A percentile compares a stretch with the other conserved stretches of the same genome.
These are phyloP conservation scores for Copidosoma floridanum DNA, from an alignment of 1,140 invertebrate genomes.

Conservation along the genomic window DNA sequence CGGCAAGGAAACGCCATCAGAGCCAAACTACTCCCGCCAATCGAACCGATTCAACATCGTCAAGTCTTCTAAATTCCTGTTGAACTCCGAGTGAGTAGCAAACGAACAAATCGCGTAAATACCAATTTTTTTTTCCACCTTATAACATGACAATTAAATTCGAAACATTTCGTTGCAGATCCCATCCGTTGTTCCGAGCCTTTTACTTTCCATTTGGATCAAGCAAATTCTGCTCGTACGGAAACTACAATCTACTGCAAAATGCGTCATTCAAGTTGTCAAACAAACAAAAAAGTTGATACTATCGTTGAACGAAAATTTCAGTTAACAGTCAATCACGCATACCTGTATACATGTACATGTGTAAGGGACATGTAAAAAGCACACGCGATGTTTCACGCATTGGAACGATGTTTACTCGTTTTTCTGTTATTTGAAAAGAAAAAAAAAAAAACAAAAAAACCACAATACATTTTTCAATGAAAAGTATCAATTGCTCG, in stretches of 20 bases:
- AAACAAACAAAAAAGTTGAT: slow-evolving; percentile 4
- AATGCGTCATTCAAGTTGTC: slow-evolving; percentile 53
- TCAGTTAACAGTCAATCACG: no score
- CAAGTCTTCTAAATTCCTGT: slow-evolving; percentile 73
- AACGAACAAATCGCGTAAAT: no score
- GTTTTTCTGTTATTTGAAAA: no score
- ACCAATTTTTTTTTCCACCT: slow-evolving; percentile 6
- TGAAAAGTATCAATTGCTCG: no score
- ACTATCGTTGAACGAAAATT: no score
- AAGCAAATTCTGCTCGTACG: slow-evolving; percentile 69
- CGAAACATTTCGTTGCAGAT: slow-evolving; percentile 56
- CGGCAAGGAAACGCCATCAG: slow-evolving; percentile 65
- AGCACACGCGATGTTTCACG: no score
- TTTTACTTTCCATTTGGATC: slow-evolving; percentile 88
- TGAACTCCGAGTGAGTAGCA: no score
- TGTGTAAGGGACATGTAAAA: no score
- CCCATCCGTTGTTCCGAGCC: slow-evolving; percentile 76
- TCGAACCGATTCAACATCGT: slow-evolving; percentile 74
- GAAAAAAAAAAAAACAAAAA: no score
- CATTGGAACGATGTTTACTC: no score
- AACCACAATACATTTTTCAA: no score
- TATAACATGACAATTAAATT: slow-evolving; percentile 16
- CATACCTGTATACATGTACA: no score
- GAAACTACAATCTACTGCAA: slow-evolving; percentile 80
- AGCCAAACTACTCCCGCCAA: slow-evolving; percentile 80